Conservation (phyloP, 2,888 invertebrate species). For the Hypercompe scribonia region DNA sequence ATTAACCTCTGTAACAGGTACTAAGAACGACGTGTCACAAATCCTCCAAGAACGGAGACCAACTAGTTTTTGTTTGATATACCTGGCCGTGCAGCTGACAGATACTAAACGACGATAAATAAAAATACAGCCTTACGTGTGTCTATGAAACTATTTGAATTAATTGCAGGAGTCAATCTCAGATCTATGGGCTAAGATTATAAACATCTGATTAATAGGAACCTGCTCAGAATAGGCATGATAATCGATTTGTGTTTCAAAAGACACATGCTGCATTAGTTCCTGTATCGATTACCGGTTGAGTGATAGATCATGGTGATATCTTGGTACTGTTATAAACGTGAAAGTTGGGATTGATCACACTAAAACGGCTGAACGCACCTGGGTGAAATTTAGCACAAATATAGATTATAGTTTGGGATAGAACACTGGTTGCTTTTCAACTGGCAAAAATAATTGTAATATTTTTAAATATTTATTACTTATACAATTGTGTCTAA, state of each 20-base stretch:
- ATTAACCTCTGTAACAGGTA: not conserved
- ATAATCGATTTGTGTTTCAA: constrained; percentile 23
- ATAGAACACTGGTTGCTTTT: not conserved
- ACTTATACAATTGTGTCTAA: no score
- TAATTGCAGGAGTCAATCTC: constrained; percentile 15
- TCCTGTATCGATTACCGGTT: constrained; percentile 1
- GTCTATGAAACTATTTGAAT: constrained; percentile 2
- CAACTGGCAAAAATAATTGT: no score
- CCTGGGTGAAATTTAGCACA: not conserved
- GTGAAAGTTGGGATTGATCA: not conserved
- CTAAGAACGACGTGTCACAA: constrained; percentile 2
- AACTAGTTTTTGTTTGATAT: not conserved
- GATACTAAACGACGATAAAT: not conserved
- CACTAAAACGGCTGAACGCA: not conserved
- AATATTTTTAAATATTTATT: no score
- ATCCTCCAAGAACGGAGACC: not conserved
- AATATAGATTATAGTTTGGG: not conserved
- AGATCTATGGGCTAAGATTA: constrained; percentile 31
- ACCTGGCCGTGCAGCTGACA: not conserved
- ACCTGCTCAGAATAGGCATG: constrained; percentile 4
- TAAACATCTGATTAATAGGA: constrained; percentile 12
- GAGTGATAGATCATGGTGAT: constrained; percentile 31
- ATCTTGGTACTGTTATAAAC: constrained; percentile 11
- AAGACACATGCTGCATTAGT: constrained; percentile 8
- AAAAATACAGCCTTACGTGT: not conserved